These are phyloP conservation scores for Agrotis puta DNA, from an alignment of 2,888 invertebrate genomes.

Conservation along the genomic window DNA sequence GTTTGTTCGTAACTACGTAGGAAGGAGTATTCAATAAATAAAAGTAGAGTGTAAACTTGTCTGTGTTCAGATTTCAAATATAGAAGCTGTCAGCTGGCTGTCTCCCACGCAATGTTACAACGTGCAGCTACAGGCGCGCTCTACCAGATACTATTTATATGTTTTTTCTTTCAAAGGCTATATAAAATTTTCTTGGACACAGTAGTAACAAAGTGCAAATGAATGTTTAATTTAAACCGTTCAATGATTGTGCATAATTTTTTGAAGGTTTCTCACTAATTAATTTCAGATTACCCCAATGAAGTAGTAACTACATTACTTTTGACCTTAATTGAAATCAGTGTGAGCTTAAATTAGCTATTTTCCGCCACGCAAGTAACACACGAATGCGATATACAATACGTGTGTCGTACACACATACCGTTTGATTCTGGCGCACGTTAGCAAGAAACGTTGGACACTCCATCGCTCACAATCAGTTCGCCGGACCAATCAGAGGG, in stretches of 20 bases:
- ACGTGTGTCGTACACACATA: neutral
- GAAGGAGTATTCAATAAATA: conserved; percentile 27
- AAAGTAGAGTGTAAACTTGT: conserved; percentile 34
- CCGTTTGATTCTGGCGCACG: conserved; percentile 54
- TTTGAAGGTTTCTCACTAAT: neutral
- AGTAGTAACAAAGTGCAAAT: neutral
- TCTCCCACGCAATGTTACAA: conserved; percentile 37
- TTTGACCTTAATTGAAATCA: neutral
- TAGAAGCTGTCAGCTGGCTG: conserved; percentile 42
- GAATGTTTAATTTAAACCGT: neutral
- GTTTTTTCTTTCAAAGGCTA: neutral
- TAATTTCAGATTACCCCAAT: neutral
- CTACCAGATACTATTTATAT: neutral
- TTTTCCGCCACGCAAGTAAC: neutral
- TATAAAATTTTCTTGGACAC: neutral
- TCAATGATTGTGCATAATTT: neutral
- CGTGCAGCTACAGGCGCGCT: conserved; percentile 16
- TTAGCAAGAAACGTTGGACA: conserved; percentile 64
- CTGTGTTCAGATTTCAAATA: conserved; percentile 35
- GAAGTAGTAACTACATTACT: neutral
- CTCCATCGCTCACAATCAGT: conserved; percentile 68
- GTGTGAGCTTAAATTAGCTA: neutral
- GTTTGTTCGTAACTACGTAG: neutral
- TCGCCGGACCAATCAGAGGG: conserved; percentile 68
- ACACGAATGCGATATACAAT: neutral